phyloP scores from a whole-genome alignment of 2,888 invertebrate species.

The Boloria selene region DNA sequence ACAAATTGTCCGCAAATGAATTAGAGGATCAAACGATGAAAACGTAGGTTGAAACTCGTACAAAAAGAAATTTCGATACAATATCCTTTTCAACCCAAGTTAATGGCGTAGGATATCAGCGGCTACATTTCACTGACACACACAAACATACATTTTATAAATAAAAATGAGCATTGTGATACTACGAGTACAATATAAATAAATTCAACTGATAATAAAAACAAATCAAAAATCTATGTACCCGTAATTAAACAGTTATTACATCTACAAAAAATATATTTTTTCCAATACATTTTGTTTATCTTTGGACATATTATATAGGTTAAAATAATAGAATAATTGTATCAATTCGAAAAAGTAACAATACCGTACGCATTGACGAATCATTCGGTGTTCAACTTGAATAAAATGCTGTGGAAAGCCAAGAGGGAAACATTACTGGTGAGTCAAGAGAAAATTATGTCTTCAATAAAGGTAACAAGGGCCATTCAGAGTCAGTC shows the following conservation, averaged over 20 bases:
- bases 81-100: constrained; percentile 21
- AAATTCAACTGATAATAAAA: too few species aligned
- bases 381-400: constrained; percentile 4
- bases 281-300: too few species aligned
- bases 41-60: constrained; percentile 18
- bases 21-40: constrained; percentile 21
- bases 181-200: too few species aligned
- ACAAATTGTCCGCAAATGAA: constrained; percentile 25
- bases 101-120: constrained; percentile 14
- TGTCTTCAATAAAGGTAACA: constrained; percentile 54
- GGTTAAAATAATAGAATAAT: too few species aligned
- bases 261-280: too few species aligned
- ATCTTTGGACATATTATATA: too few species aligned
- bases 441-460: constrained; percentile 49
- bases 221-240: too few species aligned
- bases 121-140: not conserved
- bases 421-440: constrained; percentile 21
- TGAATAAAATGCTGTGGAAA: constrained; percentile 5
- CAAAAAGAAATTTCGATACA: constrained; percentile 27
- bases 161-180: too few species aligned
- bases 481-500: constrained; percentile 41
- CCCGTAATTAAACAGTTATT: too few species aligned
- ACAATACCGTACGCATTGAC: not conserved
- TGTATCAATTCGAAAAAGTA: too few species aligned
- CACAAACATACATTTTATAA: not conserved